Evolutionary conservation across 30 jellyfish, hydroid and myxozoan species (phyloP).

Genomic region (Catostylus mosaicus): DNA sequence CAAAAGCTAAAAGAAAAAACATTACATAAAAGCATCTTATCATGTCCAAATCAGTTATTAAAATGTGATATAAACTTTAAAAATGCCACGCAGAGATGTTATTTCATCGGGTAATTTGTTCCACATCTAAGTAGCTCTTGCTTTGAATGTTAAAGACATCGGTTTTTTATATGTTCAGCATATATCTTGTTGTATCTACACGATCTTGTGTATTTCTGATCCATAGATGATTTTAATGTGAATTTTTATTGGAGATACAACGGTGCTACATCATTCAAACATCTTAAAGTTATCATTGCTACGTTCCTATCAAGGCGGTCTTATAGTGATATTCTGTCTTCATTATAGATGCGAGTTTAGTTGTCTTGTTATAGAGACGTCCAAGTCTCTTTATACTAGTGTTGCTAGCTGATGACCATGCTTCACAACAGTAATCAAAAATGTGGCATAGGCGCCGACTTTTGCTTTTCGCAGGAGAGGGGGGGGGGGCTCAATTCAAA

Average conservation of each 20-base stretch:
- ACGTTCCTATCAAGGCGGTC: constrained; percentile 14
- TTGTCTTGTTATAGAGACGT: constrained; percentile 27
- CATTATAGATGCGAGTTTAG: constrained; percentile 15
- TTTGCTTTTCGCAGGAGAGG: no score
- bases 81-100: no score
- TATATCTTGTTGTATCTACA: constrained; percentile 22
- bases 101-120: no score
- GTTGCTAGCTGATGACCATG: constrained; percentile 52
- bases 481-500: no score
- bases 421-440: constrained; percentile 47
- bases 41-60: background rate
- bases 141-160: background rate
- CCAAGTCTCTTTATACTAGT: constrained; percentile 42
- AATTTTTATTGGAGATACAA: constrained; percentile 13
- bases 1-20: background rate
- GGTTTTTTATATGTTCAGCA: background rate
- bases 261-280: constrained; percentile 7
- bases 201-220: constrained; percentile 8
- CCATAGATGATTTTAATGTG: constrained; percentile 17
- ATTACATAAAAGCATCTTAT: no score
- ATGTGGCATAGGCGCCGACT: no score
- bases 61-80: no score
- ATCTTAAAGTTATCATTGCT: background rate
- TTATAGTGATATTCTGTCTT: constrained; percentile 21
- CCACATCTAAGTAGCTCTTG: background rate